These are phyloP conservation scores for Chrysocyon brachyurus DNA, from an alignment of 2,797 vertebrate species.

Conservation along the genomic window DNA sequence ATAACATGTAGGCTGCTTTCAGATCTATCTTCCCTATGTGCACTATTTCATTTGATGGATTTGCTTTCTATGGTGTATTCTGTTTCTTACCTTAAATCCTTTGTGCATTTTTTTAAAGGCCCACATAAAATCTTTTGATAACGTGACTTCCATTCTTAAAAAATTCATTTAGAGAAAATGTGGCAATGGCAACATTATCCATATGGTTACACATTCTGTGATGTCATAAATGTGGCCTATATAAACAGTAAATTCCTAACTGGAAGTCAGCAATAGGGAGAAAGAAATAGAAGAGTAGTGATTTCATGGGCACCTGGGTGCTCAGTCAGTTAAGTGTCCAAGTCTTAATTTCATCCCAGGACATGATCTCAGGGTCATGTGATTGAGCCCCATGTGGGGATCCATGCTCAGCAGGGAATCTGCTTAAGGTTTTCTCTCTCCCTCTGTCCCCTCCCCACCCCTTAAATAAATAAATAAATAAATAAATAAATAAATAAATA, in stretches of 20 bases:
- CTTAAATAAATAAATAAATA: not conserved
- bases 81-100: conserved; percentile 27
- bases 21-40: not conserved
- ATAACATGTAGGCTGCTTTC: not conserved
- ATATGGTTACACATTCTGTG: not conserved
- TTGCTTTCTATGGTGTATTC: not conserved
- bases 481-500: not conserved
- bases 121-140: not conserved
- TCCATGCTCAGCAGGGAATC: not conserved
- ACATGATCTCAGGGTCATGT: not conserved
- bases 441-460: not conserved
- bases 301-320: not conserved
- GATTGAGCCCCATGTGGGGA: not conserved
- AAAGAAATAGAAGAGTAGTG: conserved; percentile 18
- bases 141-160: not conserved
- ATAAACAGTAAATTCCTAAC: conserved; percentile 69
- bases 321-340: not conserved
- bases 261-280: conserved; percentile 48
- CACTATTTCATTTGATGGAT: not conserved
- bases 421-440: not conserved
- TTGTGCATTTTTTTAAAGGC: not conserved
- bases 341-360: not conserved
- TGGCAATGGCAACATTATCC: not conserved
- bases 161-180: not conserved
- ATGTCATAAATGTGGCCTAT: conserved; percentile 65